Evolutionary conservation across 1,140 invertebrate species (phyloP).

Genomic region (Hypsibius dujardini): DNA sequence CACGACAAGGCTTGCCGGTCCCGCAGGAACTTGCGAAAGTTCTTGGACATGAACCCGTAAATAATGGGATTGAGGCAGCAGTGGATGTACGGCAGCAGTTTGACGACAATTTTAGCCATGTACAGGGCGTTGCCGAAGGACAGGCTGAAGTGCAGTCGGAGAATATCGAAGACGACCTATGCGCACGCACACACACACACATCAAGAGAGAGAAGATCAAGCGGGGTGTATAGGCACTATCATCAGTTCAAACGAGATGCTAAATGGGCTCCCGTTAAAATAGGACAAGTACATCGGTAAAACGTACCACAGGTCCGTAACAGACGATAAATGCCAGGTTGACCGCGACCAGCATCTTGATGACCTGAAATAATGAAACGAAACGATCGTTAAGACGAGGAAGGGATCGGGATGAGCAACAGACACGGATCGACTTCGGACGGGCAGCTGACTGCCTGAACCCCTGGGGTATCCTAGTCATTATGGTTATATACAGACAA

Average conservation of each 20-base stretch:
- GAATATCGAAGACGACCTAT: not conserved
- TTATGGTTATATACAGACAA: too few species aligned
- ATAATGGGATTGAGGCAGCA: slow-evolving; percentile 39
- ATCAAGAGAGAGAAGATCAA: not conserved
- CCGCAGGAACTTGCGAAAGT: slow-evolving; percentile 29
- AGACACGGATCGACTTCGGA: too few species aligned
- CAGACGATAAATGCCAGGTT: slow-evolving; percentile 49
- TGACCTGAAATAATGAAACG: slow-evolving; percentile 37
- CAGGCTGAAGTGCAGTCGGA: not conserved
- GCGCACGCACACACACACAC: not conserved
- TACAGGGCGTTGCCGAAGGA: not conserved
- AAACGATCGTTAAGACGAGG: not conserved
- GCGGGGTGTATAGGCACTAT: too few species aligned
- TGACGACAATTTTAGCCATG: not conserved
- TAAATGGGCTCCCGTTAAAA: too few species aligned
- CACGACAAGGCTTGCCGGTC: not conserved
- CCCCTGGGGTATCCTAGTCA: too few species aligned
- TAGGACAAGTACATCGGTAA: not conserved
- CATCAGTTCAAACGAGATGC: too few species aligned
- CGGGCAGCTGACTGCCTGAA: too few species aligned
- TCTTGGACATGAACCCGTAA: slow-evolving; percentile 41
- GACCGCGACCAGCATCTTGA: slow-evolving; percentile 51
- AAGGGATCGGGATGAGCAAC: too few species aligned
- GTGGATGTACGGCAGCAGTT: slow-evolving; percentile 10
- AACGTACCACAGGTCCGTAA: slow-evolving; percentile 45